Evolutionary conservation across 2,797 vertebrate species (phyloP).

Genomic region (Microchirus variegatus): DNA sequence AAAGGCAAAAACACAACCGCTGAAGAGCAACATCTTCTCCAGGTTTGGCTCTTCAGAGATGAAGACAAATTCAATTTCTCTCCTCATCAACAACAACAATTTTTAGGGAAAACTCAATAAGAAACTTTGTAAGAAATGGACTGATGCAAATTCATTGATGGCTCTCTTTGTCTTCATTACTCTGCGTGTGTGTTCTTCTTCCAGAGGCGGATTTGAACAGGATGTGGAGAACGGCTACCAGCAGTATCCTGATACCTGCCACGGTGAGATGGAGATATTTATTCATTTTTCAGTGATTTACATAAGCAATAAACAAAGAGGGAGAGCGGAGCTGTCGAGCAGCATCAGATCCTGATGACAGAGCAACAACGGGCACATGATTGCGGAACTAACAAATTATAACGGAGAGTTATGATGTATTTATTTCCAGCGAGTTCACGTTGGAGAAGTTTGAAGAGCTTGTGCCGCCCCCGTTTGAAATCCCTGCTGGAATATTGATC

Average conservation of each 20-base stretch:
- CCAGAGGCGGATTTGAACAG: constrained; percentile 84
- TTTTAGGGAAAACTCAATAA: constrained; percentile 34
- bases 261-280: constrained; percentile 78
- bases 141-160: constrained; percentile 55
- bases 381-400: constrained; percentile 12
- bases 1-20: not conserved
- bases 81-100: constrained; percentile 41
- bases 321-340: too few relatives aligned
- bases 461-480: constrained; percentile 4
- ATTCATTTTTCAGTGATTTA: constrained; percentile 12
- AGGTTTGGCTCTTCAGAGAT: not conserved
- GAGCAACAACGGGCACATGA: constrained; percentile 8
- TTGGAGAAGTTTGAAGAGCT: constrained; percentile 14
- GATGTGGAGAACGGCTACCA: constrained; percentile 79
- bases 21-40: constrained; percentile 7
- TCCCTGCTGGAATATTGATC: constrained; percentile 31
- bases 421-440: constrained; percentile 33
- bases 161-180: constrained; percentile 27
- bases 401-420: constrained; percentile 15
- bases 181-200: constrained; percentile 21
- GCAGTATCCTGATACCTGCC: constrained; percentile 81
- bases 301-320: constrained; percentile 26
- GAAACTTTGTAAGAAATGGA: constrained; percentile 49
- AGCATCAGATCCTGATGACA: constrained; percentile 17
- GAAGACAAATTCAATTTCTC: constrained; percentile 40